Percentiles rank a stretch among this genome's conserved stretches.
Evolutionary conservation across 2,888 invertebrate species (phyloP).

Genomic region (Mythimna lalbum): DNA sequence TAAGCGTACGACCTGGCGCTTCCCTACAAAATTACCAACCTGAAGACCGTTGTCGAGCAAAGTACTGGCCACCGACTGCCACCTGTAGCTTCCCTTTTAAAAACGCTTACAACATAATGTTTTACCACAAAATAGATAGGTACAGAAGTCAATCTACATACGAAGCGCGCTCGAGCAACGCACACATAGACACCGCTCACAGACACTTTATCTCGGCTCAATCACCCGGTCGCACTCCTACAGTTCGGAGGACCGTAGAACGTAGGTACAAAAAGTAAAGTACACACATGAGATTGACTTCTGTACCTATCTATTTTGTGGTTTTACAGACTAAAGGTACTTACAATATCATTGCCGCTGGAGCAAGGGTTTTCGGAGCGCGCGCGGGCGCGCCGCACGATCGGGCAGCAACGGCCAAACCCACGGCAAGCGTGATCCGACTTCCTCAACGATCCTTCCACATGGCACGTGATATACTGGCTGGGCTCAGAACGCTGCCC

Average conservation of each 20-base stretch:
- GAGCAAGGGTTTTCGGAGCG: slow-evolving; percentile 83
- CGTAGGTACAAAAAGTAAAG: too few species aligned
- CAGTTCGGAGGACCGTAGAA: too few species aligned
- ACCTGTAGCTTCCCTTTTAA: neutral
- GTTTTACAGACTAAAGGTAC: slow-evolving; percentile 35
- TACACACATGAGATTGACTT: too few species aligned
- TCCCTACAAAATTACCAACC: too few species aligned
- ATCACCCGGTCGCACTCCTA: too few species aligned
- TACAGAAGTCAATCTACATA: too few species aligned
- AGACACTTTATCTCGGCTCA: too few species aligned
- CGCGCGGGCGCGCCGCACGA: slow-evolving; percentile 83
- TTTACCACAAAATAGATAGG: too few species aligned
- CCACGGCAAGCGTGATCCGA: slow-evolving; percentile 89
- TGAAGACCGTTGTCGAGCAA: neutral
- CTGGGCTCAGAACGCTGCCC: slow-evolving; percentile 92
- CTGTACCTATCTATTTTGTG: too few species aligned
- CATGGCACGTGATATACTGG: slow-evolving; percentile 92
- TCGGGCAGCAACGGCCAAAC: slow-evolving; percentile 79
- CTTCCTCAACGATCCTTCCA: slow-evolving; percentile 92
- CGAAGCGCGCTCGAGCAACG: too few species aligned
- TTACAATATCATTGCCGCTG: slow-evolving; percentile 87
- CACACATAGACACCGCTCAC: too few species aligned
- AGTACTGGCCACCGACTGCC: neutral
- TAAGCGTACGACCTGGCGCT: too few species aligned
- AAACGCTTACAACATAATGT: neutral